Base-by-base conservation (phyloP, 1,140 invertebrate species). In the Geopemphigus sp. region DNA sequence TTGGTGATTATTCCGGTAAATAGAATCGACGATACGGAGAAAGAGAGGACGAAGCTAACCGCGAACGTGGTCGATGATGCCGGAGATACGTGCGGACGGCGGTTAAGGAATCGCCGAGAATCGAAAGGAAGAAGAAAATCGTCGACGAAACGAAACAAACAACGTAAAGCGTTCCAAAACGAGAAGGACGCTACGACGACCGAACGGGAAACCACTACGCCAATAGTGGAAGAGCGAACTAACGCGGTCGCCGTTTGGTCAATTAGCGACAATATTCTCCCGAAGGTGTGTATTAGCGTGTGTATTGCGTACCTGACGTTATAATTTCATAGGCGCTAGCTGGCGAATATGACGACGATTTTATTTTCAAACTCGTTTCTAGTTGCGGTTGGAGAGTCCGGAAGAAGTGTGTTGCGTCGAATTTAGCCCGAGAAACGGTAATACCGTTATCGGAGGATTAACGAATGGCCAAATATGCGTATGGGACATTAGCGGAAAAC, bases 401-500 rank as follows among this genome's bases (percentile, higher is more conserved):
- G 74, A 78, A 50, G 74, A 78, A 61, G 74, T 78, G 22, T 29
- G 22, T 63, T 78, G 74, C 47, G 39, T 78, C 17, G 54, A 78
- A 61, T 78, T 78, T 29, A 78, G 50, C 8, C 39, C 39, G 26
- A 78, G 45, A 61, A 19, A 61, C n/a, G 74, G 74, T 5, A 63
- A 78, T 12, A 63, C 39, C 17, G 22, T 78, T 4, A 39, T 63
- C 12, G 74, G 74, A 63, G 74, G 74, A 12, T 63, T 78, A 29
- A 29, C 1, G 5, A 78, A 78, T 61, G 74, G 74, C 8, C 74
- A 78, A 17, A n/a, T 78, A 63, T 57, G 56, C 10, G 63, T 78
- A 78, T 78, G 74, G 74, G 74, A 78, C 17, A 78, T 78, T 2
- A 29, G 39, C 17, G 74, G 57, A 63, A 78, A 78, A 78, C 50